Evolutionary conservation across 2,888 invertebrate species (phyloP), one percentile per base, ranked within the genome.

Genomic region (Noctua fimbriata): DNA sequence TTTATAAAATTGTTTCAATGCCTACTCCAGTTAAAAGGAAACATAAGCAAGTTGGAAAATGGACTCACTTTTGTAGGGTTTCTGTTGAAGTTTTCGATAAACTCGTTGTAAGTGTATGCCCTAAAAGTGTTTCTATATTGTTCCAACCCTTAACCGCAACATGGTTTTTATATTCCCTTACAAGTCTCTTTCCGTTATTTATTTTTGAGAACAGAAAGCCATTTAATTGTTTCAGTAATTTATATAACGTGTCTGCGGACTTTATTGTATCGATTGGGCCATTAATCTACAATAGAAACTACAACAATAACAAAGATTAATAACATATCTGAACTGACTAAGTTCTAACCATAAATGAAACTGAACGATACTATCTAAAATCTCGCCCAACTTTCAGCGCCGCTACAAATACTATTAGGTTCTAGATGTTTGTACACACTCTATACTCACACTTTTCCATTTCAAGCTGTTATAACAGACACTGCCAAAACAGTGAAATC

Each of bases 351-450:
- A 82, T 69, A 74, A 84, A 87, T 73, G 36, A 69, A 78, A 76
- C 84, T 72, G 66, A 79, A 84, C 84, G 87, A 87, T 86, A 78
- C 88, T 89, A 88, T 90, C 90, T 91, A 88, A 90, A 92, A 91
- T 90, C 87, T 89, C 78, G 79, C 90, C 90, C 89, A 92, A 92
- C 92, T 92, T 87, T 90, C 90, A 89, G 86, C 83, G 86, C 81
- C 90, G 86, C 78, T 89, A 91, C 91, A 92, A 93, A 93, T 91
- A 92, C 91, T 91, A 90, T 91, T 91, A 90, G 67, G 79, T 73
- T 66, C 82, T 91, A 91, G 84, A 89, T 89, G 78, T 88, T 89
- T 89, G 87, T 87, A 91, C 88, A 85, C 87, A 87, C 72, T 91
- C 83, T 86, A 84, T 88, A 90, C 89, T 84, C 87, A 83, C 78